phyloP scores from a whole-genome alignment of 2,888 invertebrate species.

The Neelides folsomi region DNA sequence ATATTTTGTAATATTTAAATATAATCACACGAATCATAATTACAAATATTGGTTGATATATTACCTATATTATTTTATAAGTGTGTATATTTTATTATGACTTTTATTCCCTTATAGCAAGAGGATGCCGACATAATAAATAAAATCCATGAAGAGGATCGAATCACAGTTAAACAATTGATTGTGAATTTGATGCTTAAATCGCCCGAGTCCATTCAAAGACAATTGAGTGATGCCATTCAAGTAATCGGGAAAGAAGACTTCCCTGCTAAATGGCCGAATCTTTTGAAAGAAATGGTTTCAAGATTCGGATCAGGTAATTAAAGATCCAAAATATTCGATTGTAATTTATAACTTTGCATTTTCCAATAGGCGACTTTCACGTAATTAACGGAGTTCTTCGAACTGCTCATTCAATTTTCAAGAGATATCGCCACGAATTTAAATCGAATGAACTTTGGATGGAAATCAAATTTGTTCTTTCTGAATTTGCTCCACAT shows the following conservation, averaged over 20 bases:
- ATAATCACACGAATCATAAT: too few relatives aligned
- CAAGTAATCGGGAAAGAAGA: conserved; percentile 92
- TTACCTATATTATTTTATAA: conserved; percentile 1
- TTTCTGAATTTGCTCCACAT: conserved; percentile 85
- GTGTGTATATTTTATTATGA: neutral
- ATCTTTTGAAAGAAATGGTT: conserved; percentile 83
- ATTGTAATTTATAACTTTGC: conserved; percentile 2
- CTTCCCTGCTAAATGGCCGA: conserved; percentile 94
- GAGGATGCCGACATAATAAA: conserved; percentile 53
- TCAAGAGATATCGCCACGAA: conserved; percentile 88
- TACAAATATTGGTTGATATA: too few relatives aligned
- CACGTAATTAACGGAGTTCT: conserved; percentile 87
- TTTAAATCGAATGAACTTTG: conserved; percentile 89
- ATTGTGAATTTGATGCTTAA: conserved; percentile 87
- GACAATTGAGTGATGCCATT: conserved; percentile 88
- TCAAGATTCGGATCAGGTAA: conserved; percentile 68
- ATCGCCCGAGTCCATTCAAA: conserved; percentile 77
- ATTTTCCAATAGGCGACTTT: conserved; percentile 56
- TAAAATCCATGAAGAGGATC: conserved; percentile 64
- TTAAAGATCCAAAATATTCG: neutral
- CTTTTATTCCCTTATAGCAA: conserved; percentile 39
- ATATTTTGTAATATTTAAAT: too few relatives aligned
- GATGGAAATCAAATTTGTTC: conserved; percentile 92
- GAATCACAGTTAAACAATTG: conserved; percentile 63
- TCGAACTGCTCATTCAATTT: conserved; percentile 88